These are phyloP conservation scores for Steatornis caripensis DNA, from an alignment of 2,113 vertebrate genomes.

Conservation along the genomic window DNA sequence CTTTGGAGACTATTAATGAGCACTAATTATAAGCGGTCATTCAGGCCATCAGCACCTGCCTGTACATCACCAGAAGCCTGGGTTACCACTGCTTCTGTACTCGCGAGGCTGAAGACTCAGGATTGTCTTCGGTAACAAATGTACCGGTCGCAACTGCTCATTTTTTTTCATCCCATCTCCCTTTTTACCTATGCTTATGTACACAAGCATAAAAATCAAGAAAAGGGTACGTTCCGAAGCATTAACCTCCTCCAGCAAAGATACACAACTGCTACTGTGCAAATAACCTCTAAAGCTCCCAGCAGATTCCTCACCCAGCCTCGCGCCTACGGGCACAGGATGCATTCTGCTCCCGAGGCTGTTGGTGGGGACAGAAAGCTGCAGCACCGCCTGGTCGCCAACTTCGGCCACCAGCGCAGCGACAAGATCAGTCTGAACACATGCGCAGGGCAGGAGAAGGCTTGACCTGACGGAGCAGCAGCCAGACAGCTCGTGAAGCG, in stretches of 20 bases:
- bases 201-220: background rate
- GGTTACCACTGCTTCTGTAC: background rate
- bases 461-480: background rate
- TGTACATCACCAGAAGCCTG: background rate
- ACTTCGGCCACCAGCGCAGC: background rate
- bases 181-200: background rate
- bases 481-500: background rate
- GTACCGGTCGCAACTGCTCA: background rate
- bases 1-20: background rate
- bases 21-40: background rate
- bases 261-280: rapidly evolving
- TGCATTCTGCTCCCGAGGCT: background rate
- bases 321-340: rapidly evolving
- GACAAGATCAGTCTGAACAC: background rate
- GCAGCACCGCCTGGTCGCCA: rapidly evolving
- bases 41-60: background rate
- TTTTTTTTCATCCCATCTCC: background rate
- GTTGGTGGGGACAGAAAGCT: background rate
- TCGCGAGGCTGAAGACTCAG: background rate
- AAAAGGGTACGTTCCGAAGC: background rate
- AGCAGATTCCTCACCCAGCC: background rate
- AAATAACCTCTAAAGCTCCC: background rate
- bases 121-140: background rate
- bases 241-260: background rate
- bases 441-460: background rate